Evolutionary conservation across 2,888 invertebrate species (phyloP).

Genomic region (Geotrupes spiniger): DNA sequence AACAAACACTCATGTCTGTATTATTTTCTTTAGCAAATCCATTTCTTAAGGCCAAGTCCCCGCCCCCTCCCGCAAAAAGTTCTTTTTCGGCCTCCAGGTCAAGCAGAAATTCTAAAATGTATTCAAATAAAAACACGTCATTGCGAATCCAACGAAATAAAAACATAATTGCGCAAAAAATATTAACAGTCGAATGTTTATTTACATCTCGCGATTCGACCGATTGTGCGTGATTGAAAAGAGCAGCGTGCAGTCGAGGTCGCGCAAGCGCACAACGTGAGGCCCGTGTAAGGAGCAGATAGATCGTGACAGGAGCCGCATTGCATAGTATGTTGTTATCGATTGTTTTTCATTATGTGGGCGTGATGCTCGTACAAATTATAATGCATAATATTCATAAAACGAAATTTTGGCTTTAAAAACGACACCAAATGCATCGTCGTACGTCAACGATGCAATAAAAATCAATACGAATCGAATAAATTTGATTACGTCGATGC

Average conservation of each 20-base stretch:
- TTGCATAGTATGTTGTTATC: conserved; percentile 31
- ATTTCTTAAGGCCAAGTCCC: conserved; percentile 32
- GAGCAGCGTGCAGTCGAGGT: conserved; percentile 37
- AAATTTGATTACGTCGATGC: too few species aligned
- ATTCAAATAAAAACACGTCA: conserved; percentile 14
- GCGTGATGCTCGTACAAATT: conserved; percentile 32
- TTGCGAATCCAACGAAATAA: conserved; percentile 9
- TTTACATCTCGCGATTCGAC: conserved; percentile 18
- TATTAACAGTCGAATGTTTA: conserved; percentile 16
- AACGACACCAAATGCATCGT: too few species aligned
- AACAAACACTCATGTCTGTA: conserved; percentile 46
- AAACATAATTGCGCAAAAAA: conserved; percentile 9
- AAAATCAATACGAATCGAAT: too few species aligned
- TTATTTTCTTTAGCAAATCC: conserved; percentile 31
- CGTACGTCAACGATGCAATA: too few species aligned
- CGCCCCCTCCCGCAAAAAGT: conserved; percentile 40
- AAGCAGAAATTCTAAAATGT: conserved; percentile 21
- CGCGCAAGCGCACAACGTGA: conserved; percentile 42
- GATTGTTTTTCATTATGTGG: conserved; percentile 37
- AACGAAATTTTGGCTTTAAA: too few species aligned
- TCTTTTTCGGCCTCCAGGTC: conserved; percentile 42
- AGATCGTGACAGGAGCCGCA: conserved; percentile 26
- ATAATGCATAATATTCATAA: too few species aligned
- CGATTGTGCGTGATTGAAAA: conserved; percentile 19
- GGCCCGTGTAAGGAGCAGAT: conserved; percentile 47